Percentiles rank a stretch among this genome's conserved stretches.
These are phyloP conservation scores for Penaeus chinensis DNA, from an alignment of 1,140 invertebrate species.

Conservation along the genomic window DNA sequence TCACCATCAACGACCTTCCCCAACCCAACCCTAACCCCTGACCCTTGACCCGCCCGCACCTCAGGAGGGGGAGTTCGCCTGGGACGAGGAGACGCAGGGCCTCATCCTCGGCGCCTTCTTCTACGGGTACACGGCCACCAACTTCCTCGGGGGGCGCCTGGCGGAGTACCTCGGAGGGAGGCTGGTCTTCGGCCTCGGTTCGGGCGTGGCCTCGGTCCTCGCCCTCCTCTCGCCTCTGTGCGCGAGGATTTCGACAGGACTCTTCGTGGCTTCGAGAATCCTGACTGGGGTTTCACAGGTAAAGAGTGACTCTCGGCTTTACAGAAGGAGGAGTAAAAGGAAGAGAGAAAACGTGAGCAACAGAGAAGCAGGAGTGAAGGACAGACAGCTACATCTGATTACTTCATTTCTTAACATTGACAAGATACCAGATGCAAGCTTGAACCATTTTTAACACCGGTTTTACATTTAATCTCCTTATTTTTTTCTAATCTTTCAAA, in stretches of 20 bases:
- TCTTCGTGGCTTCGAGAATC: conserved; percentile 65
- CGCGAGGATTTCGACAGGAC: conserved; percentile 69
- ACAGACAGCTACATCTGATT: too few relatives aligned
- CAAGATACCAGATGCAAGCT: too few relatives aligned
- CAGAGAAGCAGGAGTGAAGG: too few relatives aligned
- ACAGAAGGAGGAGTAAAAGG: too few relatives aligned
- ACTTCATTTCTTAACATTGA: too few relatives aligned
- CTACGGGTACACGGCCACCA: conserved; percentile 65
- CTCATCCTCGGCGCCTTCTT: conserved; percentile 51
- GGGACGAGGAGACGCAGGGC: conserved; percentile 50
- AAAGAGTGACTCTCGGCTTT: conserved; percentile 13
- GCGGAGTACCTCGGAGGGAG: conserved; percentile 84
- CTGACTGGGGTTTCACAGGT: conserved; percentile 66
- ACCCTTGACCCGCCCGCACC: too few relatives aligned
- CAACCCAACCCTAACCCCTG: too few relatives aligned
- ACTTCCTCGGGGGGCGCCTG: conserved; percentile 83
- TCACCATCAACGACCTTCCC: too few relatives aligned
- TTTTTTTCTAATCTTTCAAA: conserved; percentile 1
- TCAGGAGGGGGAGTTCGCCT: conserved; percentile 53
- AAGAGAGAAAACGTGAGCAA: too few relatives aligned
- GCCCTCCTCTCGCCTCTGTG: conserved; percentile 84
- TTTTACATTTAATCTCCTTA: too few relatives aligned
- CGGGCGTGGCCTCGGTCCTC: conserved; percentile 82
- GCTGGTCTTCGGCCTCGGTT: conserved; percentile 84
- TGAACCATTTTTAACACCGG: too few relatives aligned